phyloP scores from a whole-genome alignment of 2,797 vertebrate species.

The Channallabes apus region DNA sequence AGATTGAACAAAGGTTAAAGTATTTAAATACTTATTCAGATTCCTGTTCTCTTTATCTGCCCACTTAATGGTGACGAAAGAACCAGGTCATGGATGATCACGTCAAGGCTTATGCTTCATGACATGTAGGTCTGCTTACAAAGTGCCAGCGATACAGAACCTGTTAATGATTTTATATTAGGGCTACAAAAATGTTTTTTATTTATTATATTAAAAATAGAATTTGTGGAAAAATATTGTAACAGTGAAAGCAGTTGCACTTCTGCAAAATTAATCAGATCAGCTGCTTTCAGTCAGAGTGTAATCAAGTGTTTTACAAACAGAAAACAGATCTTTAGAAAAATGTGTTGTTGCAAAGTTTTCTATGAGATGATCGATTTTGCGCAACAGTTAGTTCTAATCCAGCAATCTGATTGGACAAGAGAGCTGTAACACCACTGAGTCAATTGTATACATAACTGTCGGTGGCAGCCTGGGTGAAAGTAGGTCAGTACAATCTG shows the following conservation, averaged over 20 bases:
- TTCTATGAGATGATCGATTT: background rate
- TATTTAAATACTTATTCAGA: background rate
- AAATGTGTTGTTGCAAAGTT: background rate
- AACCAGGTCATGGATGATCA: background rate
- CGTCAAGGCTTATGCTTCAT: background rate
- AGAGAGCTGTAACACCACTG: no score
- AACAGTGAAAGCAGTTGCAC: no score
- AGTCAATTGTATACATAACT: no score
- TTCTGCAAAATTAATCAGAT: background rate
- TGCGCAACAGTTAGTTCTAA: no score
- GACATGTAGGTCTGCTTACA: background rate
- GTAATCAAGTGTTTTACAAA: background rate
- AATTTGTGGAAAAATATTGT: background rate
- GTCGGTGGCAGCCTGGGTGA: no score
- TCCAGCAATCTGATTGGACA: no score
- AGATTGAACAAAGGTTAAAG: background rate
- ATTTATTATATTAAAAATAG: background rate
- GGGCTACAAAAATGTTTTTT: background rate
- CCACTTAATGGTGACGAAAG: background rate
- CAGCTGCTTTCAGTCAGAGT: background rate
- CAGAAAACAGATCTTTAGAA: background rate
- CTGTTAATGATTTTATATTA: background rate
- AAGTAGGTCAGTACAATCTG: no score
- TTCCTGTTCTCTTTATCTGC: background rate
- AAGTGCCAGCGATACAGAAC: background rate